Percentiles rank a stretch among this genome's conserved stretches.
phyloP scores from a whole-genome alignment of 1,140 invertebrate species.

The Solenopsis invicta region DNA sequence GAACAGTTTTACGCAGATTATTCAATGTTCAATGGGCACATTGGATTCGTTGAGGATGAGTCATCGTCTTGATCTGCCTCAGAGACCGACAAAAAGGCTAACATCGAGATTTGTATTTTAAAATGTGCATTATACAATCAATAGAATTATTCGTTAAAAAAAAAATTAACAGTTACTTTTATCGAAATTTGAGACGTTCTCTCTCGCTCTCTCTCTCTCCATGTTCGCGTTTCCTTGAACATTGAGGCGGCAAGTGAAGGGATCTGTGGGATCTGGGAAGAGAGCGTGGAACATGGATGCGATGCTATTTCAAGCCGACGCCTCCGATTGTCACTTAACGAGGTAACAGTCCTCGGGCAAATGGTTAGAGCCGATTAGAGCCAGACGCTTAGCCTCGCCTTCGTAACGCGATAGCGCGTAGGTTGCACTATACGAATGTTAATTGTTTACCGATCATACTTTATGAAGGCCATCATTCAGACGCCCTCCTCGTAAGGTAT shows the following conservation, averaged over 20 bases:
- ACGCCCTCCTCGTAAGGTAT: slow-evolving; percentile 61
- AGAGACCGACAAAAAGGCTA: not conserved
- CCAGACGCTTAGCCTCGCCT: slow-evolving; percentile 55
- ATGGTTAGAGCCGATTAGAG: slow-evolving; percentile 78
- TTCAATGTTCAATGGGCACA: slow-evolving; percentile 28
- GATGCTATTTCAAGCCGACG: slow-evolving; percentile 81
- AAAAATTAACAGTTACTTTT: not conserved
- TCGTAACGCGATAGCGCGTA: slow-evolving; percentile 75
- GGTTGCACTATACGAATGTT: slow-evolving; percentile 80
- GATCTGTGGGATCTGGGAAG: slow-evolving; percentile 55
- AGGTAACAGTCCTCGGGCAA: slow-evolving; percentile 83
- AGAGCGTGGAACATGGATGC: slow-evolving; percentile 20
- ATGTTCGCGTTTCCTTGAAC: not conserved
- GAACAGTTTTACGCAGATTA: slow-evolving; percentile 52
- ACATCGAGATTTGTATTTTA: not conserved
- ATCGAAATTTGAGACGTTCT: not conserved
- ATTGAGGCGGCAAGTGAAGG: slow-evolving; percentile 14
- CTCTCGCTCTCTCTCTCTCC: no score
- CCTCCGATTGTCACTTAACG: slow-evolving; percentile 86
- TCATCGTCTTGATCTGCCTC: not conserved
- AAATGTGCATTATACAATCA: not conserved
- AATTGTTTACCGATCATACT: slow-evolving; percentile 85
- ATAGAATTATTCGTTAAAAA: not conserved
- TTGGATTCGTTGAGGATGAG: slow-evolving; percentile 1
- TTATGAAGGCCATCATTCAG: slow-evolving; percentile 81